phyloP scores from a whole-genome alignment of 2,113 vertebrate species.

The Arizona elegans region DNA sequence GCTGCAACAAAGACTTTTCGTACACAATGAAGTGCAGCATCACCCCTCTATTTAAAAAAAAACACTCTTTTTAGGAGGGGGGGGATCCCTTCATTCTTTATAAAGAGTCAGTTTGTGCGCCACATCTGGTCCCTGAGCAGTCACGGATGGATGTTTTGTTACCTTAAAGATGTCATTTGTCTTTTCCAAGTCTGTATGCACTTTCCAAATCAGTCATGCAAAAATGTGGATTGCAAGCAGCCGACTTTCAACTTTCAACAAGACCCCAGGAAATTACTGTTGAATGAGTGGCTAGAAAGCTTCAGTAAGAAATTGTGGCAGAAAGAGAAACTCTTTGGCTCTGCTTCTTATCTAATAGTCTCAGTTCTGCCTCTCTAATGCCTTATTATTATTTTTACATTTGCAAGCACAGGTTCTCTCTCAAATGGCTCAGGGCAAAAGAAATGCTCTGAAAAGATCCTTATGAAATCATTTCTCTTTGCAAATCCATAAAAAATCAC shows the following conservation, averaged over 20 bases:
- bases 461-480: constrained; percentile 77
- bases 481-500: constrained; percentile 77
- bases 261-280: constrained; percentile 43
- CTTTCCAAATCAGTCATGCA: background rate
- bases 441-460: constrained; percentile 71
- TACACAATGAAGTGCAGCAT: background rate
- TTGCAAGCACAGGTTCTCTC: constrained; percentile 71
- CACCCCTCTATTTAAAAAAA: background rate
- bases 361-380: constrained; percentile 75
- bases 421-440: constrained; percentile 66
- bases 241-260: constrained; percentile 20
- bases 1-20: background rate
- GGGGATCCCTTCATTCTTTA: constrained; percentile 6
- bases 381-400: constrained; percentile 80
- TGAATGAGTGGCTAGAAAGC: constrained; percentile 20
- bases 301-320: constrained; percentile 36
- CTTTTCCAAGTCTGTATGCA: background rate
- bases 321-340: constrained; percentile 56
- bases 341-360: constrained; percentile 67
- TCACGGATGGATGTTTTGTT: background rate
- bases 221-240: constrained; percentile 39
- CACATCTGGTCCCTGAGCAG: background rate
- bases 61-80: background rate
- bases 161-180: constrained; percentile 19
- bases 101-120: background rate